Conservation (phyloP, 1,140 invertebrate genomes). For the Anastrepha obliqua region DNA sequence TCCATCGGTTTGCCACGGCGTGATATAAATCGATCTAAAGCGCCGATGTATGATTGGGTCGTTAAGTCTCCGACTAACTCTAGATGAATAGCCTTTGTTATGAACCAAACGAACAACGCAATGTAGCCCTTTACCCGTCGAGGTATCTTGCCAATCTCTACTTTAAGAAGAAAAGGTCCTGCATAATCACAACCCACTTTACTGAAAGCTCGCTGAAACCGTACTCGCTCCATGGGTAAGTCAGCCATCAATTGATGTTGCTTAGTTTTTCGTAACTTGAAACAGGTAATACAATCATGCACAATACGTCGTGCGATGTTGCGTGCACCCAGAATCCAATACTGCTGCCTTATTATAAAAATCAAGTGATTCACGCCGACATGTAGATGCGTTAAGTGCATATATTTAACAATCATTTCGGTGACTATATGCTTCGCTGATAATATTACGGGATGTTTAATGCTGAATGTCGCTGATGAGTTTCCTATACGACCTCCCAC, state of each 20-base stretch:
- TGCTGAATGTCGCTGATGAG: background rate
- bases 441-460: background rate
- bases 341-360: conserved; percentile 44
- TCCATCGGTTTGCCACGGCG: background rate
- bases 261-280: conserved; percentile 59
- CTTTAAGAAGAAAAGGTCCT: conserved; percentile 60
- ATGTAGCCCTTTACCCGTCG: conserved; percentile 63
- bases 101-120: conserved; percentile 62
- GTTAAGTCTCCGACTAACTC: conserved; percentile 50
- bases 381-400: background rate
- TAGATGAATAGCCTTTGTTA: conserved; percentile 57
- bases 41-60: background rate
- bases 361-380: background rate
- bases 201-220: conserved; percentile 63
- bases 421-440: background rate
- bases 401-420: background rate
- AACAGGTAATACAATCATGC: conserved; percentile 69
- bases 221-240: conserved; percentile 61
- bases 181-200: conserved; percentile 68
- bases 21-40: background rate
- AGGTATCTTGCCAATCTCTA: background rate
- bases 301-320: conserved; percentile 61
- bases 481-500: background rate
- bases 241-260: conserved; percentile 69
- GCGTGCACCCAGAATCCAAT: conserved; percentile 65